Conservation (phyloP, 2,113 vertebrate genomes). For the Microcebus murinus region DNA sequence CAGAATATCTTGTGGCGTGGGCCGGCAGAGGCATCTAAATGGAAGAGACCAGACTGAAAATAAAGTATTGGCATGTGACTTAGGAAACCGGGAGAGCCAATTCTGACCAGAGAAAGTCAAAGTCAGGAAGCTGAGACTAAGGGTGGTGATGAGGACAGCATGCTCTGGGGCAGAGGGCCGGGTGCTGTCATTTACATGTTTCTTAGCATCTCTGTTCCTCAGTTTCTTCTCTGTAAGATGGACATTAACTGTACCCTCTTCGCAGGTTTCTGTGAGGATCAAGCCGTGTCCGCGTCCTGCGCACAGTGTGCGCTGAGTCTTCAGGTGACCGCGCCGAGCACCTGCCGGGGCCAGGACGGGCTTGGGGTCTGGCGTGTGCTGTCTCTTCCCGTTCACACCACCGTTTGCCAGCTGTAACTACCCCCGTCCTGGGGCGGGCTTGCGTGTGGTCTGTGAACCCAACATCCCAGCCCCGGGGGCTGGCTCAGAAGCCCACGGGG, state of each 20-base stretch:
- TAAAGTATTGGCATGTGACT: background rate
- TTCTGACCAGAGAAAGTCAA: background rate
- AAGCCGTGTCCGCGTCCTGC: background rate
- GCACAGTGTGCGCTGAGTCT: background rate
- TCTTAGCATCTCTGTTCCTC: background rate
- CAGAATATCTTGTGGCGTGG: no score
- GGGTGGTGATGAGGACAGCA: background rate
- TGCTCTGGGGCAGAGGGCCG: background rate
- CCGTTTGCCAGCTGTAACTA: background rate
- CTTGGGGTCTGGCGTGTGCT: background rate
- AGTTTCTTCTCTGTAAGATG: background rate
- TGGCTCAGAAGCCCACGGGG: background rate
- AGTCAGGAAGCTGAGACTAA: background rate
- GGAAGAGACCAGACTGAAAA: background rate
- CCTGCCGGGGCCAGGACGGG: no score
- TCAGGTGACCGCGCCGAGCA: background rate
- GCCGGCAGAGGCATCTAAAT: background rate
- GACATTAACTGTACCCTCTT: background rate
- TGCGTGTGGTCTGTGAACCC: background rate
- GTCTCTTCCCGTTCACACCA: background rate
- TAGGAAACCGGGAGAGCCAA: background rate
- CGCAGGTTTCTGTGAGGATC: background rate
- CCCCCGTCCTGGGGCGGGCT: background rate
- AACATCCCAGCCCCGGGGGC: no score
- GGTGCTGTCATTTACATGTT: accelerated